Conservation (phyloP, 2,888 invertebrate species). For the Eustalomyia histrio region DNA sequence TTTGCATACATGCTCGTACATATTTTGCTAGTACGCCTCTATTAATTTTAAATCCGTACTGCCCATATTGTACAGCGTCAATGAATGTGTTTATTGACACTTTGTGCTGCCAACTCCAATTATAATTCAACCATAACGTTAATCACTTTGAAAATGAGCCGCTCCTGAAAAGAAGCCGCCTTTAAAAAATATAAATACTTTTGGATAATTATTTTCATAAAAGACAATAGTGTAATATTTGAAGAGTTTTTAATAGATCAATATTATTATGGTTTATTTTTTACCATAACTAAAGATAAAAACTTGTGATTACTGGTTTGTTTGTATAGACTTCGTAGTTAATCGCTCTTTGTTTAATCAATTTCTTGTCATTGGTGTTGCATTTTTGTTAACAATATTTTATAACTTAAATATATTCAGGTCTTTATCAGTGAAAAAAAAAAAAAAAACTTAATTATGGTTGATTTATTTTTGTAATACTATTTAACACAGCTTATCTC, state of each 20-base stretch:
- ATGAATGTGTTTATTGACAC: constrained; percentile 35
- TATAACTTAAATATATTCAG: background rate
- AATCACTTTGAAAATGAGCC: constrained; percentile 61
- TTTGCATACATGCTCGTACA: background rate
- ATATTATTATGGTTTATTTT: background rate
- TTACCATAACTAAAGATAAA: constrained; percentile 5
- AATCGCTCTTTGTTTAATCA: constrained; percentile 46
- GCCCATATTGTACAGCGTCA: constrained; percentile 21
- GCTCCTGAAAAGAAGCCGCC: constrained; percentile 38
- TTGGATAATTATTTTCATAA: constrained; percentile 7
- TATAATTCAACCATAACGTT: constrained; percentile 60
- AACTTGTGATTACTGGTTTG: constrained; percentile 25
- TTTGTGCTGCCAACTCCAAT: constrained; percentile 61
- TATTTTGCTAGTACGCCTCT: constrained; percentile 33
- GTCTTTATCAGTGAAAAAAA: background rate
- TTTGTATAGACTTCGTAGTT: constrained; percentile 22
- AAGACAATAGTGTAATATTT: constrained; percentile 1
- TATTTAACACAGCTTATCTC: too few species aligned
- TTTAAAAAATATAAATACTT: constrained; percentile 11
- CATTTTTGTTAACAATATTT: too few species aligned
- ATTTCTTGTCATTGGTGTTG: constrained; percentile 5
- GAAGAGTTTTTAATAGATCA: constrained; percentile 23
- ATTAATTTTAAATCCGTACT: constrained; percentile 45
- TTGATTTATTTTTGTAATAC: too few species aligned
- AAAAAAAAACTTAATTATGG: background rate